phyloP scores from a whole-genome alignment of 2,888 invertebrate genomes.

The Cheiracanthium punctorium region DNA sequence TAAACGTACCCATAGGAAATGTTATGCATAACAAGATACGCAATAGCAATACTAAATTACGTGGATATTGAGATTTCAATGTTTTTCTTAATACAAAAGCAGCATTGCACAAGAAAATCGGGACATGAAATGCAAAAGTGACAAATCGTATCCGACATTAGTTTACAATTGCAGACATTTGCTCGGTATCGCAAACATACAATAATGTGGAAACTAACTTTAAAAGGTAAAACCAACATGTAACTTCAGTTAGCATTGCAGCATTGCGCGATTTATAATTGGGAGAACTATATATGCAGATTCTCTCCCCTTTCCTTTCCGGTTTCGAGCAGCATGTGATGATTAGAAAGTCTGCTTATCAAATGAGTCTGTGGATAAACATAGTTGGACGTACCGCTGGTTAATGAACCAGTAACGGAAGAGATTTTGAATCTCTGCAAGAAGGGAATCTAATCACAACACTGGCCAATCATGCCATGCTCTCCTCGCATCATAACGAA shows the following conservation, averaged over 20 bases:
- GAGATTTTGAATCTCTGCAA: conserved; percentile 22
- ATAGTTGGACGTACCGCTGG: conserved; percentile 40
- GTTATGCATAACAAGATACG: too few species aligned
- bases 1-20: too few species aligned
- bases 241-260: background rate
- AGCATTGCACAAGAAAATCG: too few species aligned
- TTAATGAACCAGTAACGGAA: conserved; percentile 50
- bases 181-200: too few species aligned
- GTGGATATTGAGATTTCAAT: too few species aligned
- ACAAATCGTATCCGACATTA: too few species aligned
- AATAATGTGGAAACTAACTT: too few species aligned
- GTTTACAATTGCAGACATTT: too few species aligned
- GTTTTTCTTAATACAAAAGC: too few species aligned
- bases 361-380: conserved; percentile 21
- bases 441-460: conserved; percentile 15
- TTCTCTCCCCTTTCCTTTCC: conserved; percentile 30
- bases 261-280: conserved; percentile 36
- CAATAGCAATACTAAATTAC: too few species aligned
- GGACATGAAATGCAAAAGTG: too few species aligned
- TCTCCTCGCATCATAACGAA: background rate
- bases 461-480: conserved; percentile 9
- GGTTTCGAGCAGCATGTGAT: conserved; percentile 49
- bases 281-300: conserved; percentile 38
- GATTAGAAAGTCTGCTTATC: conserved; percentile 41
- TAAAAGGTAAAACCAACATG: background rate